Evolutionary conservation across 2,113 vertebrate species (phyloP).

Genomic region (Trachemys scripta): DNA sequence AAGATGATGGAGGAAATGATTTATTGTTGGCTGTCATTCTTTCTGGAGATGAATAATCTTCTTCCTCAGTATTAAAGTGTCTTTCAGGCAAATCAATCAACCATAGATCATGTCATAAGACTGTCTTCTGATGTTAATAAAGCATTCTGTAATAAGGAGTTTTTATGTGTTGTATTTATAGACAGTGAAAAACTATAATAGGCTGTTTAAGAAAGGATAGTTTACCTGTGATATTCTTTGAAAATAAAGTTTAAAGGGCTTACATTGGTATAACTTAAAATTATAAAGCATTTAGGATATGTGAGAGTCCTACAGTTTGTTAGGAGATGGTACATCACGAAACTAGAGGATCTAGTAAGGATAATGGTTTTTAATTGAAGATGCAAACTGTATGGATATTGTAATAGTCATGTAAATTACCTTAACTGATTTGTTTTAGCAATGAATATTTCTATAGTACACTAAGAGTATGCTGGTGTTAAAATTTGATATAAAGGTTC

Average conservation of each 20-base stretch:
- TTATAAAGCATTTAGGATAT: neutral
- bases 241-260: constrained; percentile 31
- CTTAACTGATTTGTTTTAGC: neutral
- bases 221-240: constrained; percentile 12
- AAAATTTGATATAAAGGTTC: neutral
- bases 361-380: neutral
- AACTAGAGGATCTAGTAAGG: neutral
- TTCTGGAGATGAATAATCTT: constrained; percentile 80
- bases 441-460: neutral
- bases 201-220: constrained; percentile 40
- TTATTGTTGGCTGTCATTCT: constrained; percentile 80
- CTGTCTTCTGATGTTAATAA: constrained; percentile 81
- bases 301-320: neutral
- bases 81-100: constrained; percentile 82
- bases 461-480: neutral
- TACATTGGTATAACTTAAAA: neutral
- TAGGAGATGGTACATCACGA: neutral
- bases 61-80: constrained; percentile 79
- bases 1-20: constrained; percentile 78
- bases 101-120: constrained; percentile 77
- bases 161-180: constrained; percentile 79
- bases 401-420: neutral
- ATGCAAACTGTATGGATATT: neutral
- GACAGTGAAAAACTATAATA: constrained; percentile 59
- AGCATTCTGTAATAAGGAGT: constrained; percentile 78